phyloP scores from a whole-genome alignment of 2,113 vertebrate species.

The Pterocles gutturalis region DNA sequence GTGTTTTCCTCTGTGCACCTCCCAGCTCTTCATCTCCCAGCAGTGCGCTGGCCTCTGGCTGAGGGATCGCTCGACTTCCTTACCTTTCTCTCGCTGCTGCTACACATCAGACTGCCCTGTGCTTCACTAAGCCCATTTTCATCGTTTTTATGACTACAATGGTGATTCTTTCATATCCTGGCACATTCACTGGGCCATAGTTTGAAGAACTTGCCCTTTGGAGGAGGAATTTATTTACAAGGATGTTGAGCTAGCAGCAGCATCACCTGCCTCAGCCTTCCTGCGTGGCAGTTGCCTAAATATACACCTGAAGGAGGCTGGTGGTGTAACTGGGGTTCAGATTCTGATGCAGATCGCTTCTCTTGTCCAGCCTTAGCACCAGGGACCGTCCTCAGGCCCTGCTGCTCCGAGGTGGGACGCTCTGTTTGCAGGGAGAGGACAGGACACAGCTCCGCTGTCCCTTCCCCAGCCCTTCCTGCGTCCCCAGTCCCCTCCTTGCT shows the following conservation, averaged over 20 bases:
- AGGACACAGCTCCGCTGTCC: not conserved
- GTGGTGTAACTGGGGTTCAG: not conserved
- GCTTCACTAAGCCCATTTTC: not conserved
- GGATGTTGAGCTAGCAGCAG: not conserved
- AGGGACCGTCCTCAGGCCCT: not conserved
- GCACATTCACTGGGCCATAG: not conserved
- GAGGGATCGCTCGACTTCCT: conserved; percentile 66
- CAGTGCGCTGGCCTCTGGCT: not conserved
- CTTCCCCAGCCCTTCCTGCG: not conserved
- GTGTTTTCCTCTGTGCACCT: conserved; percentile 7
- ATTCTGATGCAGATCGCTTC: not conserved
- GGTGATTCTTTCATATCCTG: not conserved
- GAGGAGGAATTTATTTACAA: not conserved
- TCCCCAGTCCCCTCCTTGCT: not conserved
- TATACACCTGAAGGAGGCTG: not conserved
- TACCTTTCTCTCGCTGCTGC: conserved; percentile 69
- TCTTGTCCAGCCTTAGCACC: not conserved
- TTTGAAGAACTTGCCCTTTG: not conserved
- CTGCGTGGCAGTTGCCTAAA: not conserved
- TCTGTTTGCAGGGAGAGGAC: fast-evolving
- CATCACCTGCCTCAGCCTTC: not conserved
- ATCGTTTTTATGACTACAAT: fast-evolving
- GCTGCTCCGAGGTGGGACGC: not conserved
- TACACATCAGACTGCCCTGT: conserved; percentile 1
- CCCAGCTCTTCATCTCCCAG: conserved; percentile 20